Evolutionary conservation across 64 coral and sea anemone genomes (phyloP).

Genomic region (Pocillopora verrucosa): DNA sequence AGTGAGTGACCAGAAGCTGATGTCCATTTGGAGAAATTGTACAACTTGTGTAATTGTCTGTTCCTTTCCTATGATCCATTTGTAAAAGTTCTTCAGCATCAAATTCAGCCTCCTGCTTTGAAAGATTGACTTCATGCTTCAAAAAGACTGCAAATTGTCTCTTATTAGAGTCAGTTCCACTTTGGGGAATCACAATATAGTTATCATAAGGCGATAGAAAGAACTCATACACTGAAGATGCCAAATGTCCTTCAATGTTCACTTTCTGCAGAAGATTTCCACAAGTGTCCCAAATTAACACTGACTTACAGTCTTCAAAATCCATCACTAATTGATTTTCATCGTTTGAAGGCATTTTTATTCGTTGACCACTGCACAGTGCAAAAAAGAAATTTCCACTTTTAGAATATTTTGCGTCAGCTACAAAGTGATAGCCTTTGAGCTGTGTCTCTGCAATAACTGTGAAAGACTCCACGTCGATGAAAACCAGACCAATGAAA

Average conservation of each 20-base stretch:
- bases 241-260: background rate
- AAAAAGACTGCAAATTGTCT: conserved; percentile 9
- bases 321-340: background rate
- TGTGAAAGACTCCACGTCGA: background rate
- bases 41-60: conserved; percentile 24
- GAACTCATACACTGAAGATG: background rate
- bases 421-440: conserved; percentile 27
- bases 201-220: conserved; percentile 17
- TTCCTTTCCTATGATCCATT: conserved; percentile 4
- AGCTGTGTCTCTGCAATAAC: background rate
- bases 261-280: conserved; percentile 17
- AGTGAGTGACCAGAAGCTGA: conserved; percentile 16
- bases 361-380: conserved; percentile 22
- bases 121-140: conserved; percentile 7
- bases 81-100: background rate
- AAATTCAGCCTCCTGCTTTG: conserved; percentile 1
- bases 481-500: background rate
- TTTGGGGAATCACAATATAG: conserved; percentile 22
- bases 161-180: background rate
- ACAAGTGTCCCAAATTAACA: conserved; percentile 16
- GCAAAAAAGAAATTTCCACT: conserved; percentile 4
- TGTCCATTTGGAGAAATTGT: conserved; percentile 13
- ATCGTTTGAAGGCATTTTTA: background rate
- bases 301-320: conserved; percentile 20
- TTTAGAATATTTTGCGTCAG: conserved; percentile 21